Conservation (phyloP, 2,888 invertebrate species). For the Phalera bucephala region DNA sequence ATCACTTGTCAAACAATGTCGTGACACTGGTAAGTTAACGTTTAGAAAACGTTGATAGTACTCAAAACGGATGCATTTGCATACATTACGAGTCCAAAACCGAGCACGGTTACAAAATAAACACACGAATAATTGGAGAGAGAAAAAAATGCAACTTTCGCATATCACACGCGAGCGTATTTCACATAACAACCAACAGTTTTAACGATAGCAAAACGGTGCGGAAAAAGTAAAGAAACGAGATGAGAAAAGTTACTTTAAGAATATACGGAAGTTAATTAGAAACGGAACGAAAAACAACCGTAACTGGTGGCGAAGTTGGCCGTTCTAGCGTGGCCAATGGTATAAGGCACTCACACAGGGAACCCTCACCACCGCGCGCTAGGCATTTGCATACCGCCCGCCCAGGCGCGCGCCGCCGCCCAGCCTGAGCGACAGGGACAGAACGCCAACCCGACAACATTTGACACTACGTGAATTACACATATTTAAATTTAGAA, state of each 20-base stretch:
- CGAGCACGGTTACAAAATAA: slow-evolving; percentile 58
- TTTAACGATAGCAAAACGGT: slow-evolving; percentile 52
- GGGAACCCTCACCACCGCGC: slow-evolving; percentile 65
- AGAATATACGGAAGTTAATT: slow-evolving; percentile 83
- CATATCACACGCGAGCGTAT: slow-evolving; percentile 69
- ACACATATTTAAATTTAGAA: slow-evolving; percentile 12
- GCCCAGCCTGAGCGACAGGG: slow-evolving; percentile 79
- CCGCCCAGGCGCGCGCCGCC: slow-evolving; percentile 81
- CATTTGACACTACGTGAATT: slow-evolving; percentile 46
- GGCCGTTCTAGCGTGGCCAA: slow-evolving; percentile 82
- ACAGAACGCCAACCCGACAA: slow-evolving; percentile 56
- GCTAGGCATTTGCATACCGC: slow-evolving; percentile 83
- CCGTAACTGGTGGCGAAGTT: slow-evolving; percentile 84
- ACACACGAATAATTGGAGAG: slow-evolving; percentile 56
- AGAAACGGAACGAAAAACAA: slow-evolving; percentile 83
- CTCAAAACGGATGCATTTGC: slow-evolving; percentile 53
- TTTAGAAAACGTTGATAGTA: slow-evolving; percentile 47
- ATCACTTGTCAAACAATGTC: slow-evolving; percentile 67
- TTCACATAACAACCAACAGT: slow-evolving; percentile 66
- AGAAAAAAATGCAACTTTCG: slow-evolving; percentile 56
- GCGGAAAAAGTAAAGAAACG: slow-evolving; percentile 63
- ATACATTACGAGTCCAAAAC: slow-evolving; percentile 53
- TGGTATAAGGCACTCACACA: slow-evolving; percentile 80
- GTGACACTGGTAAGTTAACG: slow-evolving; percentile 63
- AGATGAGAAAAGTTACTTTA: slow-evolving; percentile 82